Percentiles rank a stretch among this genome's conserved stretches.
phyloP scores from a whole-genome alignment of 2,797 vertebrate species.

The Rhynchonycteris naso region DNA sequence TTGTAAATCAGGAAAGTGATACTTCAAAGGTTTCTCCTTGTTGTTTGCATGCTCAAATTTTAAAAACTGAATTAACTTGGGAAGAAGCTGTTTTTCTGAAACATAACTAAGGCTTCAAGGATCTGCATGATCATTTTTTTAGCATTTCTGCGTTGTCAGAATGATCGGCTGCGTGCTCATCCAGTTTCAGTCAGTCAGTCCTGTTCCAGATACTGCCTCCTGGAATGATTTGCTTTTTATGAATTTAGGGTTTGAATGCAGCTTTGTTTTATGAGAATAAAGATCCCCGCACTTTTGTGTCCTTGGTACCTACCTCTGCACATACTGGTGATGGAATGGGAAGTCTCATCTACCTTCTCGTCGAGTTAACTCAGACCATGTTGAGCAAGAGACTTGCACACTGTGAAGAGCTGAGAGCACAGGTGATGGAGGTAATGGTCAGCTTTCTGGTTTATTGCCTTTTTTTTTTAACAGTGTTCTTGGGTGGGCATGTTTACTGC shows the following conservation, averaged over 20 bases:
- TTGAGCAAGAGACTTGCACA: constrained; percentile 94
- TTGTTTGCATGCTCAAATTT: constrained; percentile 19
- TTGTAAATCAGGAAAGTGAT: not conserved
- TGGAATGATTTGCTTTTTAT: constrained; percentile 30
- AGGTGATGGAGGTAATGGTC: constrained; percentile 97
- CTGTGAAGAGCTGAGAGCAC: constrained; percentile 95
- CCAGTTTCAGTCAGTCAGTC: not conserved
- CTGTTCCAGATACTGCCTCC: not conserved
- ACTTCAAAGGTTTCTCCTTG: not conserved
- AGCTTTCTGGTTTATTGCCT: not conserved
- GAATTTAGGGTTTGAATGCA: constrained; percentile 94
- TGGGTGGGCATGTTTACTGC: not conserved
- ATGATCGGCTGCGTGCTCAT: not conserved
- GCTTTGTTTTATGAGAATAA: constrained; percentile 97
- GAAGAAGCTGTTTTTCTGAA: not conserved
- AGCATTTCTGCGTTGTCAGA: not conserved
- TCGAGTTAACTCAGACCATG: constrained; percentile 97
- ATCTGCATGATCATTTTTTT: not conserved
- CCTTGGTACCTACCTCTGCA: constrained; percentile 97
- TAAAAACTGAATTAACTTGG: not conserved
- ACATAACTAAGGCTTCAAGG: not conserved
- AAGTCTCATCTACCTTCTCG: constrained; percentile 95
- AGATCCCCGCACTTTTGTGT: constrained; percentile 97
- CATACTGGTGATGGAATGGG: constrained; percentile 99
- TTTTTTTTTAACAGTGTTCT: not conserved